phyloP scores from a whole-genome alignment of 2,113 vertebrate genomes.

The Desmodus rotundus region DNA sequence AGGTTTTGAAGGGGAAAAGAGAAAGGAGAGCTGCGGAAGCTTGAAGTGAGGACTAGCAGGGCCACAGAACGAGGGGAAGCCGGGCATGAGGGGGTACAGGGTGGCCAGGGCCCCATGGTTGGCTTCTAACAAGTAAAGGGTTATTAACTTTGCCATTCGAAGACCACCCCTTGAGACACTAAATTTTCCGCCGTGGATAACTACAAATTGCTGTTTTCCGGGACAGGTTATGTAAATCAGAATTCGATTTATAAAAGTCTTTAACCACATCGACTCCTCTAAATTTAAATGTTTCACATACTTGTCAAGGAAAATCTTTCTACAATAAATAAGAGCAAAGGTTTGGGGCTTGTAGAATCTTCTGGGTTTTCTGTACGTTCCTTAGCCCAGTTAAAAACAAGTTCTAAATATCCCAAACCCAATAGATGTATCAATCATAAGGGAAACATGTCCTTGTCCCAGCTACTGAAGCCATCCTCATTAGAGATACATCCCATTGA shows the following conservation, averaged over 20 bases:
- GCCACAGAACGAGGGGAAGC: neutral
- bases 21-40: neutral
- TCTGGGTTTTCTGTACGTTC: neutral
- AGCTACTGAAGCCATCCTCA: slow-evolving; percentile 35
- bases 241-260: neutral
- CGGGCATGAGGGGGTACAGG: rapidly evolving
- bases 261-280: neutral
- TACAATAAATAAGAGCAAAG: slow-evolving; percentile 22
- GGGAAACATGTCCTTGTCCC: neutral
- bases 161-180: neutral
- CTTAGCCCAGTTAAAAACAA: slow-evolving; percentile 58
- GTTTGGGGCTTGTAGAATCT: slow-evolving; percentile 36
- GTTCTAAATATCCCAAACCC: slow-evolving; percentile 63
- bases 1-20: neutral
- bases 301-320: neutral
- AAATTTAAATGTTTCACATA: slow-evolving; percentile 4
- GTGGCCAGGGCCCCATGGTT: neutral
- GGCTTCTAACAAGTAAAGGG: neutral
- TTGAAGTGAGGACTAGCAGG: neutral
- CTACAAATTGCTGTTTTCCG: neutral
- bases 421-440: slow-evolving; percentile 46
- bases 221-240: neutral
- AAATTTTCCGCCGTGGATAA: neutral
- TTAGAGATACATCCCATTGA: slow-evolving; percentile 99
- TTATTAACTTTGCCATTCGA: neutral